Evolutionary conservation across 2,113 vertebrate genomes (phyloP).

Genomic region (Lamprotornis superbus): DNA sequence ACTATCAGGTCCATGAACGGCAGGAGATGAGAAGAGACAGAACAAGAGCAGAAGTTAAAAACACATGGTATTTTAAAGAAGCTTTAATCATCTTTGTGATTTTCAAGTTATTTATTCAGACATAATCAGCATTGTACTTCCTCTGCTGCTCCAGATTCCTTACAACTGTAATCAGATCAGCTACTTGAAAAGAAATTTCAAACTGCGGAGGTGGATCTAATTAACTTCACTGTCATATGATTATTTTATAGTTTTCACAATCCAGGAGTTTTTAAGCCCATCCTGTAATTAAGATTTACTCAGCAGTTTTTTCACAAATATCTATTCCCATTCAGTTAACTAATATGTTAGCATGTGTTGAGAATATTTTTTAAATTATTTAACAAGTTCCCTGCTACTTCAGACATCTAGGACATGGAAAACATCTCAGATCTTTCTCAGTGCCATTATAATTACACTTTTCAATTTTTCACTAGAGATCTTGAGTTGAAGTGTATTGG

Average conservation of each 20-base stretch:
- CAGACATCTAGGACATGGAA: background rate
- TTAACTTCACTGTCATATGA: constrained; percentile 48
- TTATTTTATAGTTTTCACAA: constrained; percentile 29
- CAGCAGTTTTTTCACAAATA: background rate
- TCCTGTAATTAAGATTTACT: constrained; percentile 54
- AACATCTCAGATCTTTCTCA: background rate
- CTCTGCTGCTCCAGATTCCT: constrained; percentile 51
- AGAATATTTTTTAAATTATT: background rate
- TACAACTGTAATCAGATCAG: constrained; percentile 66
- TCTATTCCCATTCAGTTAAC: background rate
- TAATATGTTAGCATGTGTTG: background rate
- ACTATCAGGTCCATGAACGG: background rate
- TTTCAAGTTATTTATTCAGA: constrained; percentile 64
- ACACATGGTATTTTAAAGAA: constrained; percentile 50
- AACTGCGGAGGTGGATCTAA: constrained; percentile 55
- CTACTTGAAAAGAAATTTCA: constrained; percentile 61
- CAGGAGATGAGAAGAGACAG: constrained; percentile 7
- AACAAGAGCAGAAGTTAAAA: constrained; percentile 42
- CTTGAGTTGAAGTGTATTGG: background rate
- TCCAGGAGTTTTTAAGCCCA: constrained; percentile 18
- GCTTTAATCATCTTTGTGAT: constrained; percentile 53
- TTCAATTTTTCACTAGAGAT: background rate
- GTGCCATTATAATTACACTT: background rate
- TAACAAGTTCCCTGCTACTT: background rate
- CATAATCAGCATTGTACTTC: constrained; percentile 60